Evolutionary conservation across 2,797 vertebrate species (phyloP).

Genomic region (Girardinus metallicus): DNA sequence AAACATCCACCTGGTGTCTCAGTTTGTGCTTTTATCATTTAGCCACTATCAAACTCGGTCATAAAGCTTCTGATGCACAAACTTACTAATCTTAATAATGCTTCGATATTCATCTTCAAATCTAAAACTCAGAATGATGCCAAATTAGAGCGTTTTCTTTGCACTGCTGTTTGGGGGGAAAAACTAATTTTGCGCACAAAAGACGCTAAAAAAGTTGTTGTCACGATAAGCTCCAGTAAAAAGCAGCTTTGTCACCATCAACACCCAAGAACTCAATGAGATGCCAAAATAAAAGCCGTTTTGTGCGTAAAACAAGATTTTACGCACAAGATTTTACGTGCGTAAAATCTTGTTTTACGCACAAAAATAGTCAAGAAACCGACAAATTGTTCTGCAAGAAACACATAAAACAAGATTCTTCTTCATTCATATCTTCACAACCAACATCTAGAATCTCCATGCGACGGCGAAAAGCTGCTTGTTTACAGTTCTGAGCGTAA

Average conservation of each 20-base stretch:
- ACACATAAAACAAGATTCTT: background rate
- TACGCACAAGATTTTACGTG: conserved; percentile 2
- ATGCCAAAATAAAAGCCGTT: background rate
- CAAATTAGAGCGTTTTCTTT: background rate
- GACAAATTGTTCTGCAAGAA: background rate
- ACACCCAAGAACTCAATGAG: background rate
- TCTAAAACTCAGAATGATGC: background rate
- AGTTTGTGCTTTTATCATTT: too few relatives aligned
- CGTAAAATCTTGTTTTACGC: background rate
- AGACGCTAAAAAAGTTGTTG: background rate
- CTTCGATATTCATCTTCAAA: background rate
- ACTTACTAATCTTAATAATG: background rate
- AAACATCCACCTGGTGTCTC: background rate
- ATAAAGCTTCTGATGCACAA: background rate
- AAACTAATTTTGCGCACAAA: background rate
- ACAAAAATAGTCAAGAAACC: background rate
- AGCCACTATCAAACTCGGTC: background rate
- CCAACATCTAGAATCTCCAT: background rate
- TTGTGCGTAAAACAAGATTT: background rate
- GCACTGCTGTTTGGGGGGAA: background rate
- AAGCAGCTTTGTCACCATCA: background rate
- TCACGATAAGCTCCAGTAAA: background rate
- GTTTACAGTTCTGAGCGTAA: conserved; percentile 42
- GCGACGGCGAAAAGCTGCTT: background rate
- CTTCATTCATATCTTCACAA: background rate